Conservation (phyloP, 2,797 vertebrate genomes). For the Lindbergichthys nudifrons region DNA sequence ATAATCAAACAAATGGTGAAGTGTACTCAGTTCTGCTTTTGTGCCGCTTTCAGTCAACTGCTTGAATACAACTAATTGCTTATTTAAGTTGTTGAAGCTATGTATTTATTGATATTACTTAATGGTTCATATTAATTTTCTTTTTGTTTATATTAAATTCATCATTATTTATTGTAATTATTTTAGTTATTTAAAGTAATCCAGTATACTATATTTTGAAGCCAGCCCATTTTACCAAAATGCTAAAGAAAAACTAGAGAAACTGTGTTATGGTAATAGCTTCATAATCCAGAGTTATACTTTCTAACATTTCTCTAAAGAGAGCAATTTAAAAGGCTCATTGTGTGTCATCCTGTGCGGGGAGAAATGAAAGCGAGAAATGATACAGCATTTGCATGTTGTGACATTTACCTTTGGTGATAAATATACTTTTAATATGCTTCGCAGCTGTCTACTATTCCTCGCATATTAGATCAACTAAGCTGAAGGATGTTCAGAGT, state of each 20-base stretch:
- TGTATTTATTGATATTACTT: too few relatives aligned
- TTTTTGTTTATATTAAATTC: too few relatives aligned
- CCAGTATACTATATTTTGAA: neutral
- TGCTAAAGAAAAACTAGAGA: neutral
- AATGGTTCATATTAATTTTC: too few relatives aligned
- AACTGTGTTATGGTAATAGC: neutral
- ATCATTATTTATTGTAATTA: too few relatives aligned
- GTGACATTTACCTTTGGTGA: conserved; percentile 61
- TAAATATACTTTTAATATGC: conserved; percentile 64
- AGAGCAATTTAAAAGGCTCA: conserved; percentile 35
- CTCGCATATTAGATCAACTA: conserved; percentile 50
- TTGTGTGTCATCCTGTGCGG: conserved; percentile 29
- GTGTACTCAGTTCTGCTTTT: too few relatives aligned
- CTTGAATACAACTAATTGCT: too few relatives aligned
- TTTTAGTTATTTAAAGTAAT: too few relatives aligned
- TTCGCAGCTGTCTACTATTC: conserved; percentile 43
- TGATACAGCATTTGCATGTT: conserved; percentile 64
- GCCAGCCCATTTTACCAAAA: conserved; percentile 5
- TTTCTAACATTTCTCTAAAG: conserved; percentile 14
- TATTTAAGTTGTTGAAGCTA: too few relatives aligned
- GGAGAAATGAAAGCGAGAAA: conserved; percentile 14
- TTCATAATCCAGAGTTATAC: conserved; percentile 1
- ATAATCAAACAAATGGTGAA: too few relatives aligned
- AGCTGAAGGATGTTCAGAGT: conserved; percentile 43
- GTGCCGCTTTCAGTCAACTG: too few relatives aligned